Percentiles rank a stretch among this genome's conserved stretches.
phyloP scores from a whole-genome alignment of 2,113 vertebrate genomes.

The Sinocyclocheilus anophthalmus region DNA sequence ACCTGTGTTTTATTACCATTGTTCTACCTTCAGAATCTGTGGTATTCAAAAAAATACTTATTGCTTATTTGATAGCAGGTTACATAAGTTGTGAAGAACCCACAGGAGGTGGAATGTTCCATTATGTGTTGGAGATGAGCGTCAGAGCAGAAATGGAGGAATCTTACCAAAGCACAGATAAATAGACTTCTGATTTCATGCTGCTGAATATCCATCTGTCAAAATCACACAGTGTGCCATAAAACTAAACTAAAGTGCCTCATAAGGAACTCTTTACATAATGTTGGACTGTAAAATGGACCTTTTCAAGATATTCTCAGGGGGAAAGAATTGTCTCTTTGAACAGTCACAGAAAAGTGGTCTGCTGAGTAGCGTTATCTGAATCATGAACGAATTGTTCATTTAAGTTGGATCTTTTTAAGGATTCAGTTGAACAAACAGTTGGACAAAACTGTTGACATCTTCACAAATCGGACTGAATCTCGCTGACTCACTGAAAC shows the following conservation, averaged over 20 bases:
- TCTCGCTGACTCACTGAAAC: background rate
- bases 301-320: background rate
- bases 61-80: slow-evolving; percentile 5
- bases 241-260: background rate
- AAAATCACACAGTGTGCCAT: background rate
- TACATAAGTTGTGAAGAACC: background rate
- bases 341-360: background rate
- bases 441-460: too few species aligned
- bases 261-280: slow-evolving; percentile 3
- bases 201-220: background rate
- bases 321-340: background rate
- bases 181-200: slow-evolving; percentile 7
- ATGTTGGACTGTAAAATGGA: background rate
- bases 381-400: background rate
- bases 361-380: background rate
- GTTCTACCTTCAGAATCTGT: slow-evolving; percentile 23
- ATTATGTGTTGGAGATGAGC: slow-evolving; percentile 30
- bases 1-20: background rate
- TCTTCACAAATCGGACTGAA: background rate
- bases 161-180: background rate
- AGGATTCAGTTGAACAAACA: background rate
- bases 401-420: background rate
- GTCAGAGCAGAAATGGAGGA: background rate
- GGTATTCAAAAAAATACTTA: background rate
- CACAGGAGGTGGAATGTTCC: slow-evolving; percentile 38